Conservation (phyloP, 2,888 invertebrate genomes). For the Andrena camellia region DNA sequence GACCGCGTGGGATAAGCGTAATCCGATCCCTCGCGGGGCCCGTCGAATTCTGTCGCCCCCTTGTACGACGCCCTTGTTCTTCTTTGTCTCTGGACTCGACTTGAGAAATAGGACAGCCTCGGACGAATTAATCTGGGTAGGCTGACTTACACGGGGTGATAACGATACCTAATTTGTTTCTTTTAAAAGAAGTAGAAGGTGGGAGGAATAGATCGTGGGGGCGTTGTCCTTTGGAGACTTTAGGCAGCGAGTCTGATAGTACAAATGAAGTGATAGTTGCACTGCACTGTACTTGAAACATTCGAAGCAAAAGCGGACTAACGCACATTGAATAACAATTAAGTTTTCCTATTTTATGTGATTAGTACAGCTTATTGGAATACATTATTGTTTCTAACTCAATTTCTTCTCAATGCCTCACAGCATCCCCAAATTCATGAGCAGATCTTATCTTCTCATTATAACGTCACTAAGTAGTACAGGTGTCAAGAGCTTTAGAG, state of each 20-base stretch:
- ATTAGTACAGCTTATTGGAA: no score
- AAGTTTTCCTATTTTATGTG: no score
- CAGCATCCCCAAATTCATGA: no score
- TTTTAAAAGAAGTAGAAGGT: background rate
- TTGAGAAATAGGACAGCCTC: slow-evolving; percentile 41
- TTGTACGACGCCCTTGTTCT: background rate
- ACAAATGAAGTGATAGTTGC: background rate
- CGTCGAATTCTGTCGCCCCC: slow-evolving; percentile 37
- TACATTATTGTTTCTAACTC: no score
- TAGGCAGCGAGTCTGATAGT: background rate
- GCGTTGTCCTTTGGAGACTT: background rate
- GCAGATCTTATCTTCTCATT: no score
- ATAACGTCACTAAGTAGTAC: no score
- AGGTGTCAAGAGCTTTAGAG: no score
- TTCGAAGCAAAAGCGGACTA: no score
- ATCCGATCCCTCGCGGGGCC: slow-evolving; percentile 55
- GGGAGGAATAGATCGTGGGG: background rate
- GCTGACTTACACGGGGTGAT: background rate
- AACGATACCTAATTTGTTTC: background rate
- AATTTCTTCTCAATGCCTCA: no score
- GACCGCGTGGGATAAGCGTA: slow-evolving; percentile 66
- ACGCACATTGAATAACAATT: no score
- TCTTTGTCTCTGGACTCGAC: slow-evolving; percentile 19
- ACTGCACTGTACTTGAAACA: background rate
- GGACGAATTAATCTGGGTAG: slow-evolving; percentile 42